Base-by-base conservation (phyloP, 2,888 invertebrate genomes). In the Copidosoma aretas region DNA sequence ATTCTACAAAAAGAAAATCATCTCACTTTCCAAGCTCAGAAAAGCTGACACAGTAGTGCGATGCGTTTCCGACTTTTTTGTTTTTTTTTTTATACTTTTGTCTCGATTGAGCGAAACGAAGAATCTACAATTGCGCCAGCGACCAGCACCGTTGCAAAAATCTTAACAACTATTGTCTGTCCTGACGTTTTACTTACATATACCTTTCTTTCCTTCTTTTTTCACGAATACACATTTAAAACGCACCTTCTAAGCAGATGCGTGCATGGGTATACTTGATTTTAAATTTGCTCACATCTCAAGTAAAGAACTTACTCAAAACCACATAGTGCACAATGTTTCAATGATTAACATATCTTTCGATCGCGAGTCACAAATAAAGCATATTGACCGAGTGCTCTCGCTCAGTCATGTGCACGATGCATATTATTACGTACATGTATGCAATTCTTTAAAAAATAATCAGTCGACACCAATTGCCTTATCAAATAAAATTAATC, bases 111-210 rank as follows among this genome's bases (percentile, higher is more conserved):
- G 49, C 63, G 60, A 71, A 70, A 63, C 43, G 12, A 46, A 46
- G 17, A 51, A 70, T 56, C 54, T 68, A 73, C 72, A 67, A 68
- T 70, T 64, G 57, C 65, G 60, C 70, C 72, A 49, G 73, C 73
- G 76, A 71, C 77, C 77, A 74, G 76, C 76, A 64, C 75, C 63
- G 64, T 15, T 25, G 19, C 51, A 58, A 60, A 70, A 59, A 60
- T 72, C 53, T 70, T 68, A 68, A 68, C 71, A 66, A 57, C 75
- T 75, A 75, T 75, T 75, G 73, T 75, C 75, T 71, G 71, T 73
- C 60, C 56, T 67, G 8, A 32, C 25, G 39, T 57, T 57, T 60
- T 24, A 59, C 51, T 51, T 58, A 52, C 17, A 61, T 22, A n/a
- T n/a, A n/a, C n/a, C n/a, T n/a, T n/a, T n/a, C n/a, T 62, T 15